Conservation (phyloP, 2,888 invertebrate species). For the Cerceris rybyensis region DNA sequence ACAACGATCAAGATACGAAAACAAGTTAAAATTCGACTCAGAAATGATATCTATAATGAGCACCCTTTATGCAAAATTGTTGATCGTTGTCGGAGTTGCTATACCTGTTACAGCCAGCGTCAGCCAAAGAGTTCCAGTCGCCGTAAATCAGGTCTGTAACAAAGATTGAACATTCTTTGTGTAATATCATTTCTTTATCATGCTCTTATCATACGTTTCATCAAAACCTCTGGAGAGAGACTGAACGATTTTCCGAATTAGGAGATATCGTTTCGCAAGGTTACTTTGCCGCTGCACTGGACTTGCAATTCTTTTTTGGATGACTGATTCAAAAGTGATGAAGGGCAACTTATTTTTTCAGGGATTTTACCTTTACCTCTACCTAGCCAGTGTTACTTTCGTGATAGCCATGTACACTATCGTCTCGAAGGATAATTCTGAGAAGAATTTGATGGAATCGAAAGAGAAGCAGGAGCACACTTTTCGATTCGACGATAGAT, state of each 20-base stretch:
- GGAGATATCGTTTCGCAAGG: background rate
- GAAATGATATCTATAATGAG: conserved; percentile 77
- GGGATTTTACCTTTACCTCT: conserved; percentile 93
- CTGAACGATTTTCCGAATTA: background rate
- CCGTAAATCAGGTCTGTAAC: conserved; percentile 87
- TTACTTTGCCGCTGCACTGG: background rate
- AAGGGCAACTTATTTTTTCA: conserved; percentile 79
- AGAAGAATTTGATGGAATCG: conserved; percentile 80
- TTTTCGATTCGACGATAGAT: conserved; percentile 56
- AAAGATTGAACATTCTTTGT: background rate
- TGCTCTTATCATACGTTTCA: background rate
- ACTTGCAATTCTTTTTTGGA: background rate
- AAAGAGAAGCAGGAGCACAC: conserved; percentile 70
- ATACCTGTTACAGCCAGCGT: conserved; percentile 94
- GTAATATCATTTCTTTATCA: background rate
- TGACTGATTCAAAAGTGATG: background rate
- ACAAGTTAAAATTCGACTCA: conserved; percentile 66
- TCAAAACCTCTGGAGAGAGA: background rate
- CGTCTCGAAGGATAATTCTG: conserved; percentile 86
- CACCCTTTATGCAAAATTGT: conserved; percentile 90
- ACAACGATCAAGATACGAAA: conserved; percentile 1
- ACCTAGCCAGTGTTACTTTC: conserved; percentile 89
- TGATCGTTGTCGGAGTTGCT: conserved; percentile 89
- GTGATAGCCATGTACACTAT: conserved; percentile 88
- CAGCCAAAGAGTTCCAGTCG: conserved; percentile 88